phyloP scores from a whole-genome alignment of 2,888 invertebrate species.

The Meandrusa payeni region DNA sequence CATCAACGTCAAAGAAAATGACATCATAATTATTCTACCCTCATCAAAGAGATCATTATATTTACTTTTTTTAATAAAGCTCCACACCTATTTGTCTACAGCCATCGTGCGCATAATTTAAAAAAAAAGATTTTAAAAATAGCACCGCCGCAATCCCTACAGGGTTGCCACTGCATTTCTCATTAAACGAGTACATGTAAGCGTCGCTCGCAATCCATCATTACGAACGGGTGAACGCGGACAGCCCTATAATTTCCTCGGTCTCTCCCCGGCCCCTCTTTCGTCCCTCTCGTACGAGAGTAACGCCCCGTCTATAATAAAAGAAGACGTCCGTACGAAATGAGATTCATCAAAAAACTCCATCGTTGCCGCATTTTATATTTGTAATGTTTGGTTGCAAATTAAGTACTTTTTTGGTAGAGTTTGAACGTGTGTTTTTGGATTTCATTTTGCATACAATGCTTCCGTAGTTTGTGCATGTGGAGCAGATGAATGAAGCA shows the following conservation, averaged over 20 bases:
- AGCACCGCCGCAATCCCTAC: conserved; percentile 27
- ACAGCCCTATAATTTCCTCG: conserved; percentile 73
- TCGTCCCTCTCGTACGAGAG: conserved; percentile 34
- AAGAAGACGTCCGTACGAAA: conserved; percentile 61
- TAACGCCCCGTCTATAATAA: conserved; percentile 47
- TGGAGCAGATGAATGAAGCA: too few species aligned
- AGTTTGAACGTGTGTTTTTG: conserved; percentile 8
- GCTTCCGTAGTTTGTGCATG: too few species aligned
- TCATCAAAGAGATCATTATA: conserved; percentile 7
- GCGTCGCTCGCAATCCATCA: conserved; percentile 63
- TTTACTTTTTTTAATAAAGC: conserved; percentile 8
- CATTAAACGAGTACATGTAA: conserved; percentile 53
- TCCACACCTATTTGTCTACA: conserved; percentile 19
- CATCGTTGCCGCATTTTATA: conserved; percentile 40
- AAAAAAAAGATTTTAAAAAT: conserved; percentile 22
- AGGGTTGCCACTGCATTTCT: conserved; percentile 66
- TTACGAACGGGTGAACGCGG: conserved; percentile 57
- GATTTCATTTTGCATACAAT: neutral
- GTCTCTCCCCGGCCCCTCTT: conserved; percentile 36
- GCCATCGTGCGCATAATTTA: conserved; percentile 15
- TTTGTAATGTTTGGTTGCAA: conserved; percentile 40
- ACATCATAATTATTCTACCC: conserved; percentile 10
- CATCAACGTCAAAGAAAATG: conserved; percentile 4
- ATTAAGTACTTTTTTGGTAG: conserved; percentile 33
- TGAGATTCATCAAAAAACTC: conserved; percentile 58